These are phyloP conservation scores for Pempheris klunzingeri DNA, from an alignment of 2,797 vertebrate genomes.

Conservation along the genomic window DNA sequence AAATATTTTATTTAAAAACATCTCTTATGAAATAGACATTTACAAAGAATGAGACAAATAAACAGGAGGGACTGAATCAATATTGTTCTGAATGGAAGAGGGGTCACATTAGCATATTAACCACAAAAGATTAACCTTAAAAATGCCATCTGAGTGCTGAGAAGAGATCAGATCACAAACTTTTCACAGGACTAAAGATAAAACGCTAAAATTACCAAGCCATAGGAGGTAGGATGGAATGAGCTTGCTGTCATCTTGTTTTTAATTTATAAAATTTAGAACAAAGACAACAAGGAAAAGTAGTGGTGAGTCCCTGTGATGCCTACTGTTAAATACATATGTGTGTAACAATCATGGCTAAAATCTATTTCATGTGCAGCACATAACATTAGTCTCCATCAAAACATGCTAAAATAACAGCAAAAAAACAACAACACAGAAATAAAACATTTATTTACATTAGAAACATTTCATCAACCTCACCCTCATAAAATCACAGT, in stretches of 20 bases:
- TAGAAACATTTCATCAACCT: constrained; percentile 56
- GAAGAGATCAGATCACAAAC: constrained; percentile 5
- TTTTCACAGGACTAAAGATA: constrained; percentile 20
- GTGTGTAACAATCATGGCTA: constrained; percentile 43
- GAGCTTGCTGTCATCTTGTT: constrained; percentile 30
- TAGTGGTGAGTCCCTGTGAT: constrained; percentile 6
- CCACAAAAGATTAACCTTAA: not conserved
- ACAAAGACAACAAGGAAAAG: constrained; percentile 33
- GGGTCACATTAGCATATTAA: not conserved
- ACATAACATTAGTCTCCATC: constrained; percentile 42
- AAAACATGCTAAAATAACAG: constrained; percentile 41
- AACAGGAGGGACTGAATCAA: not conserved
- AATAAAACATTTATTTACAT: constrained; percentile 72
- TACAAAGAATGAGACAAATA: constrained; percentile 50
- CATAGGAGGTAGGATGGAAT: constrained; percentile 64
- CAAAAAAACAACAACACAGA: constrained; percentile 43
- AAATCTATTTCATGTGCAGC: constrained; percentile 26
- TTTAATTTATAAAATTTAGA: constrained; percentile 41
- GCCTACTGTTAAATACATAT: constrained; percentile 8
- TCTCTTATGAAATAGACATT: constrained; percentile 65
- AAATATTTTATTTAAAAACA: constrained; percentile 76
- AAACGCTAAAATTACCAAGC: constrained; percentile 52
- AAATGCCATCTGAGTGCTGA: constrained; percentile 19
- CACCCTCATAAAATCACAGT: constrained; percentile 57
- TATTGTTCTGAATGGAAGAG: constrained; percentile 2